Evolutionary conservation across 2,888 invertebrate species (phyloP), one percentile per base, ranked within the genome.

Genomic region (Apomyelois bistriatella): DNA sequence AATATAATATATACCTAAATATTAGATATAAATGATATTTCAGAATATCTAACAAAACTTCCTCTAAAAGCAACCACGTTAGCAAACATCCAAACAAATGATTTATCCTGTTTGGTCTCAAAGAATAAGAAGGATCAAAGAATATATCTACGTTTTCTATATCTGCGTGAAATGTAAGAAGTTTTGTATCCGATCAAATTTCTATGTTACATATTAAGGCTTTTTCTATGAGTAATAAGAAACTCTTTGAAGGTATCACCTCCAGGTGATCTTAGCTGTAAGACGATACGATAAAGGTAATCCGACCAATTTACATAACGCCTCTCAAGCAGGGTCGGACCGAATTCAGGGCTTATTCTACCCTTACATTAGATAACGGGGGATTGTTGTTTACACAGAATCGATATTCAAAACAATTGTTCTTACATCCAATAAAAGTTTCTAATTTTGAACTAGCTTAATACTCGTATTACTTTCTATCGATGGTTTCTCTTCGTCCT

Each of bases 271-370:
- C 67, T 63, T 55, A 61, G 63, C 62, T 60, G 59, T 62, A 59
- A 58, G 60, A 56, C 59, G 64, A 68, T 64, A 64, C 56, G 72
- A 74, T 74, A 69, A 72, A 72, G 69, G 70, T 78, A 77, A 82
- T 79, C 74, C 73, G 53, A 52, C 62, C 72, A 77, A 79, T 82
- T 80, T 78, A 71, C 75, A 79, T 80, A 75, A 70, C 68, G 66
- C 66, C 62, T 65, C 54, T 16, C 50, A 46, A 32, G 13, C 41
- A 10, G 40, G 40, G 49, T n/a, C 30, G 49, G 36, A 40, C 40
- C 9, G 13, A 40, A 30, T 41, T 30, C 49, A 10, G 15, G 46
- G 43, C 8, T 43, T 43, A 43, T 12, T 12, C 43, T 13, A 30
- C 43, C 22, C 32, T 32, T 32, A 32, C 9, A 41, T 17, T 41